Percentiles rank a stretch among this genome's conserved stretches.
phyloP scores from a whole-genome alignment of 2,888 invertebrate species.

The Chymomyza fuscimana region DNA sequence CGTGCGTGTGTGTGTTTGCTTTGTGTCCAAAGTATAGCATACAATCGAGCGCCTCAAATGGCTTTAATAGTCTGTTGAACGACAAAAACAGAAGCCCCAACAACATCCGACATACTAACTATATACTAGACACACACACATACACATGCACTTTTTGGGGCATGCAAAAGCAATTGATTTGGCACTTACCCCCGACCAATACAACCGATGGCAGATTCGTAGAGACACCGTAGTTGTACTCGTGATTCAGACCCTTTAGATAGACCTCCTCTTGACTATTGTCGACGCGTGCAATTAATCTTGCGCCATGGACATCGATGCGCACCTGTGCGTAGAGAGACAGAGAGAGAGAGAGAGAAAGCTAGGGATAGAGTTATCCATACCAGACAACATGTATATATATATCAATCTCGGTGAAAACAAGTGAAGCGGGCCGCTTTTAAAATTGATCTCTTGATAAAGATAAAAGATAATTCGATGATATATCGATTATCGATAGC shows the following conservation, averaged over 20 bases:
- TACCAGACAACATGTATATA: conserved; percentile 10
- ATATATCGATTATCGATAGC: no score
- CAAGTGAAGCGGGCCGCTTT: no score
- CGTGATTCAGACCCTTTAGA: conserved; percentile 89
- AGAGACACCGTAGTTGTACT: conserved; percentile 92
- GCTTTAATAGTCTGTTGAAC: conserved; percentile 40
- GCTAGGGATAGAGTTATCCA: conserved; percentile 2
- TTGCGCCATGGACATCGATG: conserved; percentile 92
- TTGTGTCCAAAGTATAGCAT: conserved; percentile 28
- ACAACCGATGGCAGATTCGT: conserved; percentile 93
- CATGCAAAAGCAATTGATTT: conserved; percentile 56
- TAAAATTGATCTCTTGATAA: no score
- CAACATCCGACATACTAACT: neutral
- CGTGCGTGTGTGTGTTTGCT: conserved; percentile 20
- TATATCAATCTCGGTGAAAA: no score
- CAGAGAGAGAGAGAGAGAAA: conserved; percentile 13
- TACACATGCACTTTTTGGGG: no score
- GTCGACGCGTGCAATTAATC: conserved; percentile 92
- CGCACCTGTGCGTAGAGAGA: conserved; percentile 81
- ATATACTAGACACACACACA: neutral
- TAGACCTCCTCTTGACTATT: conserved; percentile 89
- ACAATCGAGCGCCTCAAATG: conserved; percentile 29
- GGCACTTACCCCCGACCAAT: conserved; percentile 88
- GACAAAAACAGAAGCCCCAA: neutral
- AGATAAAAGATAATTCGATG: no score